Base-by-base conservation (phyloP, 2,888 invertebrate species). In the Tetropium fuscum region DNA sequence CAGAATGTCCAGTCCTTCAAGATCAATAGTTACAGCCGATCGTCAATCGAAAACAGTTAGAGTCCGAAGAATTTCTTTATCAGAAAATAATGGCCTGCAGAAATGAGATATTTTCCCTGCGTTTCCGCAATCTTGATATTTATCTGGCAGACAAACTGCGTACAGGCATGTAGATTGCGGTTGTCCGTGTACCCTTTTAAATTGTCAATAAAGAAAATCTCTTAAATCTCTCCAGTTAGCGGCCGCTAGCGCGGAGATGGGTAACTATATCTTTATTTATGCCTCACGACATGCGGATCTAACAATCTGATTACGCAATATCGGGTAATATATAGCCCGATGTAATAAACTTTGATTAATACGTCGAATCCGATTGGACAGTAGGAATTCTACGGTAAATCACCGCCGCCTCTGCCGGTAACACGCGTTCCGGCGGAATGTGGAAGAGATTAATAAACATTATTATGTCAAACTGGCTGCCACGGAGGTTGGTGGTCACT, bases 261-360 rank as follows among this genome's bases (percentile, higher is more conserved):
- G 73, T 74, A 74, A 74, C 74, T 74, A 74, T 74, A 74, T 74
- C 72, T 74, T 74, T 74, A 74, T 74, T 74, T 74, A 74, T 74
- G 72, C 70, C 72, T 74, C 74, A 74, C 74, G 73, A 72, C 48
- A 53, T 38, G 41, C 51, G 66, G 68, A 70, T 70, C 60, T 66
- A 67, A 60, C 64, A 64, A 63, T 59, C 64, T 43, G 71, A 70
- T 72, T 72, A 65, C 69, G 60, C 63, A 72, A 67, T 72, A 68
- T 69, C 64, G 57, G 51, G 62, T 68, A 69, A 68, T 72, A 66
- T 69, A 69, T 66, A 57, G 64, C 67, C 51, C 64, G 59, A 49
- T 60, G 68, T 63, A 60, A 68, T 58, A 36, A 41, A 56, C 61
- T 69, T 68, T 71, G 71, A 71, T 71, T 71, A 71, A 70, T 70